Percentiles rank a stretch among this genome's conserved stretches.
Conservation (phyloP, 1,140 invertebrate species). For the Hyles euphorbiae region DNA sequence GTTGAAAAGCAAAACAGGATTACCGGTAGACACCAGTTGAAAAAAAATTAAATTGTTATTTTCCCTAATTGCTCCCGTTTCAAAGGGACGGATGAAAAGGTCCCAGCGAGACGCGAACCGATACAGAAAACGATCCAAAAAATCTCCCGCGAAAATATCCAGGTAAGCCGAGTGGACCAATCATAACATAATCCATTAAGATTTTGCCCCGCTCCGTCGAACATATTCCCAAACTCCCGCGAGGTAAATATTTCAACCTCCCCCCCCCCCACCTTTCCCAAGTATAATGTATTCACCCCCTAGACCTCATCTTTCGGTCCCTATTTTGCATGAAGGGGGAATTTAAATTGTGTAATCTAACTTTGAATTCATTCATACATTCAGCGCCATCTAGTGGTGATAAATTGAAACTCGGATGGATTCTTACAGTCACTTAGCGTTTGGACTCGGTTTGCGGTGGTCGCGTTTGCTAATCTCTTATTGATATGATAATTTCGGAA, state of each 20-base stretch:
- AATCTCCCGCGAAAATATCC: conserved; percentile 41
- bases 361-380: conserved; percentile 76
- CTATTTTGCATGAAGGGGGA: conserved; percentile 74
- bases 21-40: conserved; percentile 15
- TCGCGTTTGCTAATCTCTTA: conserved; percentile 16
- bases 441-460: conserved; percentile 23
- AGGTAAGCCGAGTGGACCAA: conserved; percentile 61
- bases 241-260: conserved; percentile 70
- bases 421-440: conserved; percentile 53
- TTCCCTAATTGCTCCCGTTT: conserved; percentile 39
- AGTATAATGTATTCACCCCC: conserved; percentile 65
- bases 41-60: conserved; percentile 47
- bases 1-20: conserved; percentile 30
- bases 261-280: conserved; percentile 34
- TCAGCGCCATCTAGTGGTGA: conserved; percentile 69
- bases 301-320: conserved; percentile 68
- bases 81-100: conserved; percentile 31
- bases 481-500: conserved; percentile 26
- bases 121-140: conserved; percentile 49
- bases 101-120: conserved; percentile 18
- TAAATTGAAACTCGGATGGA: conserved; percentile 70
- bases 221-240: conserved; percentile 66
- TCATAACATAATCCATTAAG: conserved; percentile 72
- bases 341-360: conserved; percentile 76
- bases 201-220: conserved; percentile 61